Evolutionary conservation across 1,140 invertebrate species (phyloP).

Genomic region (Achroia grisella): DNA sequence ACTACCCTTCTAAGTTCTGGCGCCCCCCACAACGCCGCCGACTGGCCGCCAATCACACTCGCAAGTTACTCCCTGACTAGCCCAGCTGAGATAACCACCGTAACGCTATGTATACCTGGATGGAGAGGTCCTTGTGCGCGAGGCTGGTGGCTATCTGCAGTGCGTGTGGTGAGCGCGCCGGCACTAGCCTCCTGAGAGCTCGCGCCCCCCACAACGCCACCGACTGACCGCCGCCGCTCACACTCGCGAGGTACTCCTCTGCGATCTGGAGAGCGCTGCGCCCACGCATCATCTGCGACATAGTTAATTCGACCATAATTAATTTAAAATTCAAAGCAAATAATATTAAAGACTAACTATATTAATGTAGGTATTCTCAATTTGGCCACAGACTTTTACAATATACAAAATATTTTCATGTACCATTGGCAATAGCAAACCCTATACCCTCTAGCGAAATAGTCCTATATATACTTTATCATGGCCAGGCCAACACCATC

Average conservation of each 20-base stretch:
- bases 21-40: slow-evolving; percentile 82
- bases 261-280: slow-evolving; percentile 80
- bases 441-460: no score
- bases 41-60: slow-evolving; percentile 73
- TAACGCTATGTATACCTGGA: no score
- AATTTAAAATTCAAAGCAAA: not conserved
- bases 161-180: slow-evolving; percentile 76
- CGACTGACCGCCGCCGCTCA: slow-evolving; percentile 77
- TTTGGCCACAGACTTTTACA: no score
- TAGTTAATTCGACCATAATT: slow-evolving; percentile 12
- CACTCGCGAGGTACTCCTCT: slow-evolving; percentile 77
- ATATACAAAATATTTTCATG: no score
- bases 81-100: no score
- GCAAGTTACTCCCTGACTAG: no score
- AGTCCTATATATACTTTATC: no score
- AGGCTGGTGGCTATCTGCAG: slow-evolving; percentile 77
- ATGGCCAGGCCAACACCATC: no score
- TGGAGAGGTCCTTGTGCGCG: slow-evolving; percentile 75
- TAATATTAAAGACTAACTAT: no score
- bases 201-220: slow-evolving; percentile 82
- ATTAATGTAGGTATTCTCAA: no score
- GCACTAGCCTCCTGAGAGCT: slow-evolving; percentile 80
- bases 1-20: slow-evolving; percentile 80
- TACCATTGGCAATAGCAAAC: no score
- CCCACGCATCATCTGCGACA: slow-evolving; percentile 74